These are phyloP conservation scores for Eretmochelys imbricata DNA, from an alignment of 2,113 vertebrate genomes.

Conservation along the genomic window DNA sequence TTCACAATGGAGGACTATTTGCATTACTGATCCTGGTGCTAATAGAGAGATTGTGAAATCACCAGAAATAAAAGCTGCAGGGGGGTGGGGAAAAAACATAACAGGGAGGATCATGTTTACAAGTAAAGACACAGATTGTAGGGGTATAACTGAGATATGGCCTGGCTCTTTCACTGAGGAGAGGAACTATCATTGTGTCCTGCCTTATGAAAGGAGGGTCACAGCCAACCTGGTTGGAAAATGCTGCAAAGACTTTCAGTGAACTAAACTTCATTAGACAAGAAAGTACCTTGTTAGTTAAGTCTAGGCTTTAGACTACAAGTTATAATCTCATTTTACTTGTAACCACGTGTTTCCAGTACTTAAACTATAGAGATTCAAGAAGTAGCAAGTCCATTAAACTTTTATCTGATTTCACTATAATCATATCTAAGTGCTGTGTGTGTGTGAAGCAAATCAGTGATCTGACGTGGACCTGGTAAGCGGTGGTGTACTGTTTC, in stretches of 20 bases:
- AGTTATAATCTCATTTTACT: background rate
- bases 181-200: no score
- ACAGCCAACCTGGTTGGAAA: background rate
- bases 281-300: background rate
- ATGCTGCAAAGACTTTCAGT: no score
- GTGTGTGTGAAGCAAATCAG: no score
- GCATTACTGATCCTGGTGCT: background rate
- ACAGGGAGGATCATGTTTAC: background rate
- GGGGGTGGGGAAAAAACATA: background rate
- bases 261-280: background rate
- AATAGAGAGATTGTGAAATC: background rate
- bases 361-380: background rate
- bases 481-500: no score
- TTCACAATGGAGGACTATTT: background rate
- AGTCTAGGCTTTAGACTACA: background rate
- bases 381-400: background rate
- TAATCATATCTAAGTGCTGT: background rate
- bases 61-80: background rate
- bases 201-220: background rate
- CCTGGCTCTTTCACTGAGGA: background rate
- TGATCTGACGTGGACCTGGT: no score
- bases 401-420: background rate
- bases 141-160: background rate
- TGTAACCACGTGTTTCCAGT: background rate
- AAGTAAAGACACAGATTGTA: background rate